phyloP scores from a whole-genome alignment of 2,797 vertebrate species.

The Columba guinea region DNA sequence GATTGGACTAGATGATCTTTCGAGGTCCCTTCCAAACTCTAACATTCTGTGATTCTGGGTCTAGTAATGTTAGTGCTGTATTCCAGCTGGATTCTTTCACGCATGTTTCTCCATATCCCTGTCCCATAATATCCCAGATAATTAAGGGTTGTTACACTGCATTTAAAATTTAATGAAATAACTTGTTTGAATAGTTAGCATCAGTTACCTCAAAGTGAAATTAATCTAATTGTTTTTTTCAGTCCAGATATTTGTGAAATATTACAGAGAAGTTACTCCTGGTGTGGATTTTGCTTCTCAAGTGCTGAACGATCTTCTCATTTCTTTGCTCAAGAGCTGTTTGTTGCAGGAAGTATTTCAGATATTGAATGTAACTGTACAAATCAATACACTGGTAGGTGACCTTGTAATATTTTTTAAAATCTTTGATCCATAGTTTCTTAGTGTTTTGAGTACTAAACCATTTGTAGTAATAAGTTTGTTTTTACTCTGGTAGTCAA shows the following conservation, averaged over 20 bases:
- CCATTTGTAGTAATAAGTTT: neutral
- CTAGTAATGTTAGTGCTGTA: neutral
- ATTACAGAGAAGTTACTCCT: conserved; percentile 83
- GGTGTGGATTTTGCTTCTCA: conserved; percentile 80
- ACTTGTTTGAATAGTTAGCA: neutral
- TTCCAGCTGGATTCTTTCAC: neutral
- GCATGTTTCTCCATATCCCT: neutral
- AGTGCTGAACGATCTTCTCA: conserved; percentile 81
- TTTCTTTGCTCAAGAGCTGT: conserved; percentile 79
- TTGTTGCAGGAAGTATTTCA: conserved; percentile 83
- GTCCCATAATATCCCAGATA: neutral
- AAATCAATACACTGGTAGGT: conserved; percentile 77
- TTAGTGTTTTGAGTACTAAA: neutral
- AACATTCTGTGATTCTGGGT: neutral
- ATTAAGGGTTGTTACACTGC: neutral
- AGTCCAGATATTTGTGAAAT: conserved; percentile 86
- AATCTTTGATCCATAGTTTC: neutral
- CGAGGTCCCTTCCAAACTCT: no score
- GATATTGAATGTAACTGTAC: conserved; percentile 72
- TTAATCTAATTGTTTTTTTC: conserved; percentile 44
- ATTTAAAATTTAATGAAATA: conserved; percentile 1
- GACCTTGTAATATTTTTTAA: neutral
- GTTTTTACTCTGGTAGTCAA: neutral
- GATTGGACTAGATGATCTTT: no score
- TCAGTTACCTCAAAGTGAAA: neutral